Conservation (phyloP, 2,113 vertebrate species). For the Rana temporaria region DNA sequence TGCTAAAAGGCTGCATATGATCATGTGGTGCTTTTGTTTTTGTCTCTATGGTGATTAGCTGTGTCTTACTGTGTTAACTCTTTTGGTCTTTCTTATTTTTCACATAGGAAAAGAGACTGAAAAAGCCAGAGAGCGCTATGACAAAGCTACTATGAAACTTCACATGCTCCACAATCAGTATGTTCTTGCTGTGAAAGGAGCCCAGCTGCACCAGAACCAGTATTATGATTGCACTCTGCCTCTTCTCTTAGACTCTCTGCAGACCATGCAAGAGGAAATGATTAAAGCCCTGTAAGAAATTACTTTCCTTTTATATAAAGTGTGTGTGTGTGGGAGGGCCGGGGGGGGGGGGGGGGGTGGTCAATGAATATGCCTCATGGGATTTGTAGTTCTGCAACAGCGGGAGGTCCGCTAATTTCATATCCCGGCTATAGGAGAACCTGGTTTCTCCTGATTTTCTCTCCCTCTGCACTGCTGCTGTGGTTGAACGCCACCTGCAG, state of each 20-base stretch:
- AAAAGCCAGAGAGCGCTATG: slow-evolving; percentile 92
- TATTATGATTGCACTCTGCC: slow-evolving; percentile 85
- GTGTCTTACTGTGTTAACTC: background rate
- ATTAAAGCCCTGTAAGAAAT: slow-evolving; percentile 84
- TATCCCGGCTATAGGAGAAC: too few species aligned
- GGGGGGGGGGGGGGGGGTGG: too few species aligned
- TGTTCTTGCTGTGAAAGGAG: slow-evolving; percentile 88
- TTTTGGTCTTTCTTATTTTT: slow-evolving; percentile 9
- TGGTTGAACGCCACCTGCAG: too few species aligned
- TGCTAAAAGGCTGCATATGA: too few species aligned
- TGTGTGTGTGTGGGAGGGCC: too few species aligned
- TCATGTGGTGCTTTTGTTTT: background rate
- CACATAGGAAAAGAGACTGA: slow-evolving; percentile 86
- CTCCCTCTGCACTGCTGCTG: too few species aligned
- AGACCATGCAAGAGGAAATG: slow-evolving; percentile 99
- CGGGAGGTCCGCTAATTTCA: too few species aligned
- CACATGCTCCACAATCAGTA: slow-evolving; percentile 96
- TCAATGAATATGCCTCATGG: too few species aligned
- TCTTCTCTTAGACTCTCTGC: slow-evolving; percentile 88
- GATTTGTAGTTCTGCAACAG: too few species aligned
- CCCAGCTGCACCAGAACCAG: slow-evolving; percentile 91
- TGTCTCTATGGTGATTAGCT: background rate
- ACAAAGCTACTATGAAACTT: slow-evolving; percentile 94
- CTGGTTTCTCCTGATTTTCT: too few species aligned
- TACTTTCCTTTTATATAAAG: background rate